Percentiles rank a stretch among this genome's conserved stretches.
phyloP scores from a whole-genome alignment of 2,888 invertebrate species.

The Sinopyrophorus schimmeli region DNA sequence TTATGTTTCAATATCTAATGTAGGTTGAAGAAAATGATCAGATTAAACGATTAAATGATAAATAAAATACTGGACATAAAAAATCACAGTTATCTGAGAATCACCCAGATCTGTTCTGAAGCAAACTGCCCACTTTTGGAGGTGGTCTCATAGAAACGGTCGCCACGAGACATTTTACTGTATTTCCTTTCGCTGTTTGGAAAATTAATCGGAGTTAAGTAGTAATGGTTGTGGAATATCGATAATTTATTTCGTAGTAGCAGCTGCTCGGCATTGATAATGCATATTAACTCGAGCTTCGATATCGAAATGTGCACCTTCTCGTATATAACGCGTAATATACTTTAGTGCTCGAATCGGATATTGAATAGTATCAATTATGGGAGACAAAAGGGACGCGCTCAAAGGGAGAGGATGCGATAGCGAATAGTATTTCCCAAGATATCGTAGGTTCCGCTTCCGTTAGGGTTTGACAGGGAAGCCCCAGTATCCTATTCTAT shows the following conservation, averaged over 20 bases:
- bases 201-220: no score
- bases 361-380: slow-evolving; percentile 41
- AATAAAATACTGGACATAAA: no score
- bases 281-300: slow-evolving; percentile 24
- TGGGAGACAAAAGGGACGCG: slow-evolving; percentile 43
- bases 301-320: slow-evolving; percentile 11
- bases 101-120: no score
- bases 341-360: slow-evolving; percentile 23
- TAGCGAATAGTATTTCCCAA: slow-evolving; percentile 33
- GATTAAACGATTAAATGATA: no score
- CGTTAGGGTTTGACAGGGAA: slow-evolving; percentile 38
- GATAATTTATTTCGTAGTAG: slow-evolving; percentile 21
- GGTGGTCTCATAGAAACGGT: no score
- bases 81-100: no score
- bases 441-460: slow-evolving; percentile 43
- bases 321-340: slow-evolving; percentile 19
- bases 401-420: slow-evolving; percentile 35
- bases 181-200: no score
- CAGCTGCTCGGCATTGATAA: slow-evolving; percentile 22
- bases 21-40: no score
- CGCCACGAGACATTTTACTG: no score
- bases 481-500: slow-evolving; percentile 28
- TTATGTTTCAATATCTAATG: no score
- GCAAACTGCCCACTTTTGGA: no score
- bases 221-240: slow-evolving; percentile 16